Evolutionary conservation across 2,888 invertebrate species (phyloP), one percentile per base, ranked within the genome.

Genomic region (Epiblema foenella): DNA sequence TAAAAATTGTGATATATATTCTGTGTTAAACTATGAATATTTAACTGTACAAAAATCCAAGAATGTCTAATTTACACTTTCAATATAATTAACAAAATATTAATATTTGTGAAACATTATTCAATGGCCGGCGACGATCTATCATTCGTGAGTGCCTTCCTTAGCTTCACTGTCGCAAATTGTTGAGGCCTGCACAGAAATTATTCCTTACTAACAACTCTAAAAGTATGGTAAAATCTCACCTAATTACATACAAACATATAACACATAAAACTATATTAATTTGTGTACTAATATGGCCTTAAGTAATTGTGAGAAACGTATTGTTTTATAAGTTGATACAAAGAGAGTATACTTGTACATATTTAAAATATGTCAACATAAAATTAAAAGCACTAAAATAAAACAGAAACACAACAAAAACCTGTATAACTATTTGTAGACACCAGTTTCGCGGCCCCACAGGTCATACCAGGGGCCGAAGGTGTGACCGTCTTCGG

Each of bases 401-500:
- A 69, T 70, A 72, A 66, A 72, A 69, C 76, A 75, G 70, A 75
- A 78, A 77, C 78, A 73, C 74, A 75, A 78, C 81, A 84, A 85
- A 83, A 82, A 86, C 85, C 85, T 84, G 72, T 75, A 70, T 74
- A 75, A 75, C 81, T 94, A 95, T 81, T 94, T 94, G 85, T 94
- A 94, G 79, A 95, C 95, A 39, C 95, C 95, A 54, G 95, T 94
- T 87, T 97, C 96, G 70, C 95, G 94, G 39, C 96, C 97, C 97
- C 97, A 98, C 74, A 97, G 94, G 89, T 98, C 97, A 83, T 97
- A 97, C 97, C 97, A 97, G 0, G 97, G 97, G 0, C 97, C 97
- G 84, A 97, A 97, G 77, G 95, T 96, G 81, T 96, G 97, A 11
- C 95, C 95, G 69, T 95, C 95, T 80, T 94, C 94, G 64, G 93